phyloP scores from a whole-genome alignment of 2,888 invertebrate genomes.

The Ctena decussata region DNA sequence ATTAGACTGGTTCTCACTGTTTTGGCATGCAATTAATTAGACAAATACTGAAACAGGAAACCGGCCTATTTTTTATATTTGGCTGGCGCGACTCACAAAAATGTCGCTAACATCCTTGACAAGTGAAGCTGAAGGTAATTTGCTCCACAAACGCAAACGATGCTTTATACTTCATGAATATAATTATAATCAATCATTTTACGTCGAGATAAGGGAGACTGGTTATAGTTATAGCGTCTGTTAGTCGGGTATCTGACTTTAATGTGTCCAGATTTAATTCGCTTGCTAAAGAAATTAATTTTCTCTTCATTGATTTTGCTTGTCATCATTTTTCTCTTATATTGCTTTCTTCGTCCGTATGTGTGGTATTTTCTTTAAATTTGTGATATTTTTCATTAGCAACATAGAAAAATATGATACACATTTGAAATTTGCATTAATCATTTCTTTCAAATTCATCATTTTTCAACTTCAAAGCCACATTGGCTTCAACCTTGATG shows the following conservation, averaged over 20 bases:
- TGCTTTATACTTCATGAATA: constrained; percentile 65
- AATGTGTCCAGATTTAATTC: constrained; percentile 12
- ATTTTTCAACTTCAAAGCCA: too few species aligned
- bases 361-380: constrained; percentile 8
- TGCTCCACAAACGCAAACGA: constrained; percentile 48
- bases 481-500: too few species aligned
- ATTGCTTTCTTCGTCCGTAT: constrained; percentile 2
- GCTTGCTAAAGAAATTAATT: constrained; percentile 15
- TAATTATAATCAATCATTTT: constrained; percentile 62
- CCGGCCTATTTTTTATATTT: neutral
- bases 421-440: neutral
- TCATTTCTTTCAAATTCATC: too few species aligned
- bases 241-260: constrained; percentile 35
- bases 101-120: constrained; percentile 1
- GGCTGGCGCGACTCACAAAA: neutral
- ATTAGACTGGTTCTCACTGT: neutral
- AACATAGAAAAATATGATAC: neutral
- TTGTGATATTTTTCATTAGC: neutral
- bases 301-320: constrained; percentile 12
- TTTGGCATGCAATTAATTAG: neutral
- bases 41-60: neutral
- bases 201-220: constrained; percentile 54
- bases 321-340: constrained; percentile 6
- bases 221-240: constrained; percentile 49
- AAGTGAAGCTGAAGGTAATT: constrained; percentile 50